Percentiles rank a stretch among this genome's conserved stretches.
Conservation (phyloP, 2,113 vertebrate genomes). For the Triplophysa dalaica region DNA sequence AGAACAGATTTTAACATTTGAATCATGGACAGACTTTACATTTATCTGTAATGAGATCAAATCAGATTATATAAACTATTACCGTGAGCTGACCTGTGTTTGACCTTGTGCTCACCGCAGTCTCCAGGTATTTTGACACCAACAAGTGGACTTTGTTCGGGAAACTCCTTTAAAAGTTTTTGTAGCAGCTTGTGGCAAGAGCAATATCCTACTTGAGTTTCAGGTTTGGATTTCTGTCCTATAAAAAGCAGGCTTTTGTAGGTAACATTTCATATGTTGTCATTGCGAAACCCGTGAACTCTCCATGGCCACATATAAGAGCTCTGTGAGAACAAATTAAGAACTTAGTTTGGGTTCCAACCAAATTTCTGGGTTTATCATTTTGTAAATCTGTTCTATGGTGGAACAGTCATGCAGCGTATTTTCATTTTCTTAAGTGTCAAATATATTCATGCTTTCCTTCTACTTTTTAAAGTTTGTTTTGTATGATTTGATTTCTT, state of each 20-base stretch:
- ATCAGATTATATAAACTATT: not conserved
- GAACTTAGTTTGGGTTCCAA: not conserved
- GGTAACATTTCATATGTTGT: slow-evolving; percentile 10
- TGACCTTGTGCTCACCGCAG: not conserved
- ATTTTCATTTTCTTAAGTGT: not conserved
- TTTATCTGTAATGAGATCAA: not conserved
- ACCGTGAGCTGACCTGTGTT: not conserved
- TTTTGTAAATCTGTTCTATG: not conserved
- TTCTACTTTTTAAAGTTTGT: slow-evolving; percentile 2
- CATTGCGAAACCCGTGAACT: slow-evolving; percentile 27
- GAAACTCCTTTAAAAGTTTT: not conserved
- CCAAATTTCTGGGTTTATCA: not conserved
- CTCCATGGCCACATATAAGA: not conserved
- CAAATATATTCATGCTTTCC: not conserved
- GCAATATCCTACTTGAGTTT: slow-evolving; percentile 16
- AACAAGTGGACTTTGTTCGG: not conserved
- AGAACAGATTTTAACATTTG: not conserved
- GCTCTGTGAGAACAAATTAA: not conserved
- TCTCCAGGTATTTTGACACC: not conserved
- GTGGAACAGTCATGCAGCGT: not conserved
- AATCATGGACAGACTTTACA: not conserved
- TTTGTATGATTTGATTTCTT: slow-evolving; percentile 58
- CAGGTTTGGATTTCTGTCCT: slow-evolving; percentile 7
- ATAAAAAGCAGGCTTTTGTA: slow-evolving; percentile 20
- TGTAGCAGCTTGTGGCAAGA: not conserved